A percentile compares a stretch with the other conserved stretches of the same genome.
phyloP scores from a whole-genome alignment of 2,797 vertebrate species.

The Phalanger gymnotis region DNA sequence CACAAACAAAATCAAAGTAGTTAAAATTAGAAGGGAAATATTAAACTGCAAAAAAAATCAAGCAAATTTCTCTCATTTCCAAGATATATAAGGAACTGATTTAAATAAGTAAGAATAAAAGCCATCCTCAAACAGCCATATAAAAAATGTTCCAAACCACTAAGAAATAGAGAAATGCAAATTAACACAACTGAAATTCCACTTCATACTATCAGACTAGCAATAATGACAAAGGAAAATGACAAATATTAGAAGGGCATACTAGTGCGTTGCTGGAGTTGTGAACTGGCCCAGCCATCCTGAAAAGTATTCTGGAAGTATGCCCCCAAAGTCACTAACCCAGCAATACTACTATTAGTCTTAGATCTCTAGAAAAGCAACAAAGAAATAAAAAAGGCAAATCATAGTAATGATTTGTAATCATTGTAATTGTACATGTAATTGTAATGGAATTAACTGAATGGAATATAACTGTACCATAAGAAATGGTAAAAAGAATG shows the following conservation, averaged over 20 bases:
- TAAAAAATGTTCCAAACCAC: neutral
- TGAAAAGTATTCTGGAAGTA: neutral
- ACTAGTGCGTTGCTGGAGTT: neutral
- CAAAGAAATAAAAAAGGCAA: neutral
- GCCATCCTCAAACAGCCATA: neutral
- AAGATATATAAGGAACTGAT: neutral
- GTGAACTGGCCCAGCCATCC: neutral
- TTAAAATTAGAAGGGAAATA: too few relatives aligned
- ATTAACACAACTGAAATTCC: constrained; percentile 1
- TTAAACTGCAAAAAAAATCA: too few relatives aligned
- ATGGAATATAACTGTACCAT: too few relatives aligned
- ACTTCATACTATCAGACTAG: neutral
- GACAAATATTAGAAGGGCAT: neutral
- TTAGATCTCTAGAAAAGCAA: too few relatives aligned
- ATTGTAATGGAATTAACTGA: neutral
- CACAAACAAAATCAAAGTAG: too few relatives aligned
- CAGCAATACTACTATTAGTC: neutral
- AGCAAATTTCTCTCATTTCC: too few relatives aligned
- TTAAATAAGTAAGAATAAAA: neutral
- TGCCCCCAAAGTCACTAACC: neutral
- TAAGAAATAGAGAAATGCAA: neutral
- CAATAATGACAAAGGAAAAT: constrained; percentile 5
- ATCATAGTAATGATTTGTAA: too few relatives aligned
- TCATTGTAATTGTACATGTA: too few relatives aligned
- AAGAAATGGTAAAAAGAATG: neutral